Evolutionary conservation across 2,113 vertebrate species (phyloP).

Genomic region (Ptychochromis oligacanthus): DNA sequence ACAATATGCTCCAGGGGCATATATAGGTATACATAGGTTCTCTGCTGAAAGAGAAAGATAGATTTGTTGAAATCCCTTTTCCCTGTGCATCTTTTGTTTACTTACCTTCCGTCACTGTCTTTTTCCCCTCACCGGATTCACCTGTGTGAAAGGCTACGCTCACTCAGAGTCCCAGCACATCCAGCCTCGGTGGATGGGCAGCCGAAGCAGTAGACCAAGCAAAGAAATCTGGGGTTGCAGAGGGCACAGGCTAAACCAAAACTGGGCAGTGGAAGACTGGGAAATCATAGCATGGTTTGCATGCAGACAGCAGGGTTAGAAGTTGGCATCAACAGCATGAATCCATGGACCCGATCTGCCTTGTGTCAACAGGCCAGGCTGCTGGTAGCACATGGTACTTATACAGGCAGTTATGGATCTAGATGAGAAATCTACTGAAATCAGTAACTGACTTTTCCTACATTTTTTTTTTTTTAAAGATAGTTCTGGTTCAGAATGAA

Average conservation of each 20-base stretch:
- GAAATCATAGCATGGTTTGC: not conserved
- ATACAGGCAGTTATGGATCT: not conserved
- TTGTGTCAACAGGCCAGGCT: not conserved
- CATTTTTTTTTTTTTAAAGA: not conserved
- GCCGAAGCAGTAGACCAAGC: not conserved
- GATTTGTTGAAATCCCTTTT: not conserved
- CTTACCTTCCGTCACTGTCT: not conserved
- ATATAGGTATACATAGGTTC: too few relatives aligned
- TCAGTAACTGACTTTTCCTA: not conserved
- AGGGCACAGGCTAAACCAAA: not conserved
- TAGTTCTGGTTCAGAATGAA: not conserved
- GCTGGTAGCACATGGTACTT: not conserved
- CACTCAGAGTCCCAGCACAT: not conserved
- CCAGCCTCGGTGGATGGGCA: not conserved
- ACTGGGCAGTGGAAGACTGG: not conserved
- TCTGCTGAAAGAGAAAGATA: rapidly evolving
- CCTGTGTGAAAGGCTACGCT: not conserved
- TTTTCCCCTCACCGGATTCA: not conserved
- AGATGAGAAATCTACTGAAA: not conserved
- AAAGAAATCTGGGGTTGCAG: not conserved
- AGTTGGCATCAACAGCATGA: not conserved
- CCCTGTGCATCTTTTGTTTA: constrained; percentile 7
- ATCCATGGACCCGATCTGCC: not conserved
- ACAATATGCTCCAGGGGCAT: not conserved
- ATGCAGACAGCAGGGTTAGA: not conserved